A percentile compares a stretch with the other conserved stretches of the same genome.
phyloP scores from a whole-genome alignment of 2,797 vertebrate species.

The Betta splendens region DNA sequence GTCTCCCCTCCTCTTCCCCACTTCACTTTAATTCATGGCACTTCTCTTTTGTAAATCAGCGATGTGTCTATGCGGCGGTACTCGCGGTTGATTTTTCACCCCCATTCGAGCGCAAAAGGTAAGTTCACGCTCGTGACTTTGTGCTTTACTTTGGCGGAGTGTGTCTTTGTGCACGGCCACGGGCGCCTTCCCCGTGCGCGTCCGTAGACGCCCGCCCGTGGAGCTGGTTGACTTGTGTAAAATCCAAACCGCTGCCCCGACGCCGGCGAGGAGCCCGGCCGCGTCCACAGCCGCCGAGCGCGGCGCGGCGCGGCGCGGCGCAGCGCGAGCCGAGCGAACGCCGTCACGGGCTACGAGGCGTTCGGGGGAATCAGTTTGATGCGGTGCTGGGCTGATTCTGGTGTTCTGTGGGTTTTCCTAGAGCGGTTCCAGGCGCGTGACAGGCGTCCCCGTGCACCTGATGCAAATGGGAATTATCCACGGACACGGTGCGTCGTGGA shows the following conservation, averaged over 20 bases:
- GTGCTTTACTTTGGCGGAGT: conserved; percentile 22
- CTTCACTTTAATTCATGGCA: conserved; percentile 80
- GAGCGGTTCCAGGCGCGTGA: conserved; percentile 30
- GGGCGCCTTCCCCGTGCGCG: conserved; percentile 27
- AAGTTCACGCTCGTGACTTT: conserved; percentile 53
- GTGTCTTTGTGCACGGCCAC: conserved; percentile 2
- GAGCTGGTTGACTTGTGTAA: conserved; percentile 28
- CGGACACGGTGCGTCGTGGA: conserved; percentile 27
- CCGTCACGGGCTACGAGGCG: conserved; percentile 2
- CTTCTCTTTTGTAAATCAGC: conserved; percentile 74
- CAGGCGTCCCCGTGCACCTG: conserved; percentile 30
- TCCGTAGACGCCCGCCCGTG: conserved; percentile 29
- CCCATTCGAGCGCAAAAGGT: conserved; percentile 73
- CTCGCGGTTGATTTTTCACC: conserved; percentile 74
- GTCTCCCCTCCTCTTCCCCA: conserved; percentile 41
- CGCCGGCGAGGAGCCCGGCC: conserved; percentile 5
- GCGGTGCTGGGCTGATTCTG: conserved; percentile 25
- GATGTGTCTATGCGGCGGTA: conserved; percentile 81
- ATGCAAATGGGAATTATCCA: conserved; percentile 45
- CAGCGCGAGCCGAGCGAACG: neutral
- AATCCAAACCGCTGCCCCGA: conserved; percentile 40
- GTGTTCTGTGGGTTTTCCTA: conserved; percentile 29
- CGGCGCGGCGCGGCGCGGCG: too few species aligned
- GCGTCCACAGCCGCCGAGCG: conserved; percentile 12
- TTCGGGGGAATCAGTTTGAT: conserved; percentile 32